Evolutionary conservation across 2,113 vertebrate genomes (phyloP).

Genomic region (Rhynchopsitta pachyrhyncha): DNA sequence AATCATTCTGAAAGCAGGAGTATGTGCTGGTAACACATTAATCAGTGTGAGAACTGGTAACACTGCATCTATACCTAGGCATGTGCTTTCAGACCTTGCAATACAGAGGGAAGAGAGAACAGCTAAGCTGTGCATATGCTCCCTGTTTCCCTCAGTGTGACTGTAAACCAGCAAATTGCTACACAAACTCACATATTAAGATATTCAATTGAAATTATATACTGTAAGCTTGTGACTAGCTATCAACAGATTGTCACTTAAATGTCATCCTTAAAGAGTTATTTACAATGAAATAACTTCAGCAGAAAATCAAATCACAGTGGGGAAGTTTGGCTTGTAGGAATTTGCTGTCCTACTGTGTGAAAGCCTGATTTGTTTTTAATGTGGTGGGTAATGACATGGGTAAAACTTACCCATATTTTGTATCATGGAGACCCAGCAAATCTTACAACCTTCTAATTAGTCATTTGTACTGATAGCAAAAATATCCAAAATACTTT

Average conservation of each 20-base stretch:
- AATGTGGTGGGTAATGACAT: neutral
- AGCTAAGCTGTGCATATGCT: neutral
- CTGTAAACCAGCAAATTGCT: neutral
- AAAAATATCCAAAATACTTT: neutral
- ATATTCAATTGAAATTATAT: neutral
- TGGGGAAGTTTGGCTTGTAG: neutral
- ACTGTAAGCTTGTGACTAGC: neutral
- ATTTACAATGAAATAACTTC: slow-evolving; percentile 14
- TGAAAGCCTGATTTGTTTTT: neutral
- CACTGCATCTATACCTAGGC: neutral
- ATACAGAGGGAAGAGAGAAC: neutral
- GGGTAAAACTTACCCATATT: neutral
- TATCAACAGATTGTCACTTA: slow-evolving; percentile 42
- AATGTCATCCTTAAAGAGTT: neutral
- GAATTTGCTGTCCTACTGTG: neutral
- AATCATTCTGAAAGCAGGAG: neutral
- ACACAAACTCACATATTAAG: neutral
- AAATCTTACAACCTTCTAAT: neutral
- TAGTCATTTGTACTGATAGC: neutral
- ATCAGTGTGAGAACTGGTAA: neutral
- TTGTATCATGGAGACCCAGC: neutral
- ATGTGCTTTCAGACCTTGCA: neutral
- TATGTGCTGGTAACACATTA: slow-evolving; percentile 25
- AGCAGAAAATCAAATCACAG: neutral
- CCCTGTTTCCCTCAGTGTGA: neutral